Percentiles rank a stretch among this genome's conserved stretches.
Evolutionary conservation across 2,797 vertebrate genomes (phyloP).

Genomic region (Vipera latastei): DNA sequence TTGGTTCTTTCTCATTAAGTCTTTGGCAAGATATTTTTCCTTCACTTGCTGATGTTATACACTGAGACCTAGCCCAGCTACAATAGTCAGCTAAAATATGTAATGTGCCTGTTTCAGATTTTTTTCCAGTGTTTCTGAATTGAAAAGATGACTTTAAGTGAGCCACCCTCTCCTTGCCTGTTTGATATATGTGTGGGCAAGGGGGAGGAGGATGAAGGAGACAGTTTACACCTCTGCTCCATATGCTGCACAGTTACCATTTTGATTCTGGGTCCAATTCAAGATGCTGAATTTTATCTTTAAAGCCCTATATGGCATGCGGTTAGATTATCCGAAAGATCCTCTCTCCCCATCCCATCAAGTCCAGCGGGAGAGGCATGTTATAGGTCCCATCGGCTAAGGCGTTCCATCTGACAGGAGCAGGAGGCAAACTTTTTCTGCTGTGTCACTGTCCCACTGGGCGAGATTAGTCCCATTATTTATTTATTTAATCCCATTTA

Average conservation of each 20-base stretch:
- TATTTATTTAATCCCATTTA: too few relatives aligned
- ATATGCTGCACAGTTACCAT: neutral
- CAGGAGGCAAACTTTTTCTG: neutral
- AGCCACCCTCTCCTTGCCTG: neutral
- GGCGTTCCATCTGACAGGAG: neutral
- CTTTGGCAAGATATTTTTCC: neutral
- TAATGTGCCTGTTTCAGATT: neutral
- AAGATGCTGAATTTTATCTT: neutral
- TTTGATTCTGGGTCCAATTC: neutral
- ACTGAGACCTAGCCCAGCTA: neutral
- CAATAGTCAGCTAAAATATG: neutral
- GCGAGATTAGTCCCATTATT: neutral
- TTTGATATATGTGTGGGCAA: neutral
- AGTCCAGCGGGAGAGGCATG: neutral
- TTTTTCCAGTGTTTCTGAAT: neutral
- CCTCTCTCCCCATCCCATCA: neutral
- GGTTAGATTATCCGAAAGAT: neutral
- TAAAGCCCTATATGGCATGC: neutral
- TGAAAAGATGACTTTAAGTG: neutral
- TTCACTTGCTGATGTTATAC: neutral
- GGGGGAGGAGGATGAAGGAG: neutral
- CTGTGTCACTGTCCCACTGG: neutral
- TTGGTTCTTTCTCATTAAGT: neutral
- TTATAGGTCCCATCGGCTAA: neutral
- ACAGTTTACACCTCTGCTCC: neutral